Conservation (phyloP, 2,113 vertebrate species). For the Saguinus imperator region DNA sequence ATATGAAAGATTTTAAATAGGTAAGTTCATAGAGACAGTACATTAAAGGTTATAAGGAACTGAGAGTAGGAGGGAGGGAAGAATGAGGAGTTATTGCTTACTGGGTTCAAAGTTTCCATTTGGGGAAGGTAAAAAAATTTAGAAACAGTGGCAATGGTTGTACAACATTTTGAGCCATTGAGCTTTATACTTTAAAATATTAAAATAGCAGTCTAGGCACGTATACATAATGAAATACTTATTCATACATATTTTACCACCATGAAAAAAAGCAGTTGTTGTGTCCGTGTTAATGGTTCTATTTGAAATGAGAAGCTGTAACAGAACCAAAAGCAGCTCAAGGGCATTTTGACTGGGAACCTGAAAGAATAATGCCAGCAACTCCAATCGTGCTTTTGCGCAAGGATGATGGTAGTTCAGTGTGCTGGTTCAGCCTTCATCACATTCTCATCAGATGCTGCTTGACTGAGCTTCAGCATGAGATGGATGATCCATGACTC, state of each 20-base stretch:
- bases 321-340: not conserved
- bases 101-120: not conserved
- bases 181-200: not conserved
- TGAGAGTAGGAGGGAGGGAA: not conserved
- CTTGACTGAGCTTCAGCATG: not conserved
- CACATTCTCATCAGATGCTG: not conserved
- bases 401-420: not conserved
- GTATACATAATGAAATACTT: too few species aligned
- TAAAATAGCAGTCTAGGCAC: not conserved
- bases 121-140: not conserved
- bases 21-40: slow-evolving; percentile 20
- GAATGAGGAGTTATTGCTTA: not conserved
- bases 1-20: not conserved
- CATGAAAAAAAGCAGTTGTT: not conserved
- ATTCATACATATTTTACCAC: not conserved
- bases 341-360: not conserved
- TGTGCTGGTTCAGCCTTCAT: not conserved
- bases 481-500: not conserved
- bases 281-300: not conserved
- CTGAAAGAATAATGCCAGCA: not conserved
- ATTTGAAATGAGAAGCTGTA: not conserved
- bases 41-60: not conserved
- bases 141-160: not conserved
- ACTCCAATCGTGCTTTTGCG: not conserved
- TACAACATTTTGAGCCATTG: not conserved